Conservation (phyloP, 2,888 invertebrate genomes). For the Nephrotoma flavescens region DNA sequence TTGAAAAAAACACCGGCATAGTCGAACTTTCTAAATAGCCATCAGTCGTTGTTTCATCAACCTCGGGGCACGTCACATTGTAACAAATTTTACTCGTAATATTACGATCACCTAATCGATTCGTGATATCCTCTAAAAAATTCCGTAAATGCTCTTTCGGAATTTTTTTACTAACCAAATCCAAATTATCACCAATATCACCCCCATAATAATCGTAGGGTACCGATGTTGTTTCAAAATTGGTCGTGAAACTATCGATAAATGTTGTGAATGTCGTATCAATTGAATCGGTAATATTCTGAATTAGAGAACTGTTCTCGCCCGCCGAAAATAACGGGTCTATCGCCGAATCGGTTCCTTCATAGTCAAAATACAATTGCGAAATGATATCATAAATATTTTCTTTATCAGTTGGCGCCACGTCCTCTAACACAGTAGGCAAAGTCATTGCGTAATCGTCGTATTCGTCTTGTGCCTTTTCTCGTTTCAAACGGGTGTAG, state of each 20-base stretch:
- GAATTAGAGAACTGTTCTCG: neutral
- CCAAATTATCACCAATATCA: neutral
- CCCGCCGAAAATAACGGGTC: neutral
- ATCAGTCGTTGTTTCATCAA: neutral
- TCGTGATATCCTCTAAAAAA: neutral
- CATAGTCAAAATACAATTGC: slow-evolving; percentile 10
- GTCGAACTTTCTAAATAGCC: neutral
- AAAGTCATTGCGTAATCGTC: neutral
- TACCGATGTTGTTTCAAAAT: slow-evolving; percentile 5
- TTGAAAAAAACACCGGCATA: neutral
- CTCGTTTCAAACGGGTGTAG: neutral
- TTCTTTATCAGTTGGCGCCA: neutral
- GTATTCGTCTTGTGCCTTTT: neutral
- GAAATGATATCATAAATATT: neutral
- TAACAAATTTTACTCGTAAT: neutral
- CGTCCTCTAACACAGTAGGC: neutral
- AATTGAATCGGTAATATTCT: slow-evolving; percentile 12
- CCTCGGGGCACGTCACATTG: neutral
- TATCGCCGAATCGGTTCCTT: neutral
- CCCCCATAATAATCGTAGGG: neutral
- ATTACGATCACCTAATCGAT: neutral
- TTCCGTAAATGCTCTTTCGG: neutral
- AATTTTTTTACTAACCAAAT: neutral
- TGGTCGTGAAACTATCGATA: slow-evolving; percentile 14
- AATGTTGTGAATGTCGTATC: slow-evolving; percentile 15